A percentile compares a stretch with the other conserved stretches of the same genome.
phyloP scores from a whole-genome alignment of 1,140 invertebrate genomes.

The Uloborus diversus region DNA sequence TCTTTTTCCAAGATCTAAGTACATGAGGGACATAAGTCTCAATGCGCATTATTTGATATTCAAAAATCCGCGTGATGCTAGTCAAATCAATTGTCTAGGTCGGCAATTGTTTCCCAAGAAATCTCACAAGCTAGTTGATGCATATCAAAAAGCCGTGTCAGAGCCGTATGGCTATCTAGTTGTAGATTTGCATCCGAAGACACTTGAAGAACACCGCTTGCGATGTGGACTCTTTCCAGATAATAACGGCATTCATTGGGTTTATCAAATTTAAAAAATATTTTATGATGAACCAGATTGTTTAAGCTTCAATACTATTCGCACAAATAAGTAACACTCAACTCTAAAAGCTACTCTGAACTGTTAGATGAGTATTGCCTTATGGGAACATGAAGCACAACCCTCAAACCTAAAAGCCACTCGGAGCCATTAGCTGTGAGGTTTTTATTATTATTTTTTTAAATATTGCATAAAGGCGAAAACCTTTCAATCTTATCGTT shows the following conservation, averaged over 20 bases:
- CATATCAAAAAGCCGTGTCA: constrained; percentile 23
- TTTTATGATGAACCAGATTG: too few relatives aligned
- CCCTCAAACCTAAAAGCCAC: too few relatives aligned
- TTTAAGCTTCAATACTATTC: too few relatives aligned
- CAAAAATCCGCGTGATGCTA: constrained; percentile 25
- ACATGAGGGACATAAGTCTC: constrained; percentile 26
- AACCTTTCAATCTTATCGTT: too few relatives aligned
- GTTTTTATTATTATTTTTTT: too few relatives aligned
- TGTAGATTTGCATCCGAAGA: constrained; percentile 4
- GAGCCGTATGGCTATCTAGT: constrained; percentile 33
- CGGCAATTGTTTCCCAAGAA: constrained; percentile 4
- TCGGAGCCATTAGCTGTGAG: too few relatives aligned
- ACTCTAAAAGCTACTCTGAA: too few relatives aligned
- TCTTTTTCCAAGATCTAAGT: constrained; percentile 2
- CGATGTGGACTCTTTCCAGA: constrained; percentile 18
- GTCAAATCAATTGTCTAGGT: constrained; percentile 28
- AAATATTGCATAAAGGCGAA: too few relatives aligned
- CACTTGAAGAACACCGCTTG: not conserved
- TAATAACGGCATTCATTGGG: constrained; percentile 11
- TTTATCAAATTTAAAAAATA: too few relatives aligned
- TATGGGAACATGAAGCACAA: too few relatives aligned
- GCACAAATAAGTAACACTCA: too few relatives aligned
- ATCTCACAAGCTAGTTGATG: not conserved
- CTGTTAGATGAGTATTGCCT: too few relatives aligned
- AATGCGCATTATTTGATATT: constrained; percentile 43